These are phyloP conservation scores for Asobara japonica DNA, from an alignment of 1,140 invertebrate genomes.

Conservation along the genomic window DNA sequence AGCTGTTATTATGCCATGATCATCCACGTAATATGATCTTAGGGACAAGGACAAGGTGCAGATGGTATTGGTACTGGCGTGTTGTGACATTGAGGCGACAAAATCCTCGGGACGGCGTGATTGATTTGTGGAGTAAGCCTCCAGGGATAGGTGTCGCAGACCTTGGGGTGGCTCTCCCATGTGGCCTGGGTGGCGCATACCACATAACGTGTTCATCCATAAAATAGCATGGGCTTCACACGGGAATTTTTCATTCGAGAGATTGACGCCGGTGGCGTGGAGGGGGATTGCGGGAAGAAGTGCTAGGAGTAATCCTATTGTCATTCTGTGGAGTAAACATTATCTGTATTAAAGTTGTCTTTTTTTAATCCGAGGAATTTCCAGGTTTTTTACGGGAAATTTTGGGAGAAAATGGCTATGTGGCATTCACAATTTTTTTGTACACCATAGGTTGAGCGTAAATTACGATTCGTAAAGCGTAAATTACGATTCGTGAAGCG, in stretches of 20 bases:
- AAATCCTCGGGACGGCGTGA: not conserved
- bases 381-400: too few relatives aligned
- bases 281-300: not conserved
- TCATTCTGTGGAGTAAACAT: not conserved
- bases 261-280: not conserved
- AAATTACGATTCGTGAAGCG: too few relatives aligned
- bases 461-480: too few relatives aligned
- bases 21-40: not conserved
- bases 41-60: not conserved
- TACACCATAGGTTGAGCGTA: too few relatives aligned
- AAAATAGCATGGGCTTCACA: not conserved
- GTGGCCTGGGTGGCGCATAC: not conserved
- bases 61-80: not conserved
- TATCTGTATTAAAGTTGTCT: not conserved
- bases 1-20: not conserved
- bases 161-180: not conserved
- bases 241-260: not conserved
- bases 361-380: not conserved
- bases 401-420: too few relatives aligned
- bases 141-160: not conserved
- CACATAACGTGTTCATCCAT: not conserved
- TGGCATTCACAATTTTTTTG: too few relatives aligned
- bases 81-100: not conserved
- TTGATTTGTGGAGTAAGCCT: not conserved
- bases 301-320: not conserved